These are phyloP conservation scores for Lepus timidus DNA, from an alignment of 2,113 vertebrate species.

Conservation along the genomic window DNA sequence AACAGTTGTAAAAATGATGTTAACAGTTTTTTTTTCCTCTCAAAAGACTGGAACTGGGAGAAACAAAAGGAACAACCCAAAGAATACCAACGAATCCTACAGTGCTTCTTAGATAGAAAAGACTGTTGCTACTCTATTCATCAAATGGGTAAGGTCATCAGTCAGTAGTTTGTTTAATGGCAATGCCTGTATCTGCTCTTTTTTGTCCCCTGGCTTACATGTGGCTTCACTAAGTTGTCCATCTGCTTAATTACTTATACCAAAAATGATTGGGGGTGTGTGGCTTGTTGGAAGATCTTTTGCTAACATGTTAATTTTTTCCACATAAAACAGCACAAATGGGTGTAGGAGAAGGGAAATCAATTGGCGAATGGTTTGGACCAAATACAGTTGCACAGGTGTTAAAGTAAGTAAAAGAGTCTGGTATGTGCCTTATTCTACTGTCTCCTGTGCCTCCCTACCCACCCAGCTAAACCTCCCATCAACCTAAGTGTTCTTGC, in stretches of 20 bases:
- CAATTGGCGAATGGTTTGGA: slow-evolving; percentile 99
- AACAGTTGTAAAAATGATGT: slow-evolving; percentile 45
- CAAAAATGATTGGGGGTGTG: slow-evolving; percentile 50
- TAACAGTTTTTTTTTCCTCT: slow-evolving; percentile 27
- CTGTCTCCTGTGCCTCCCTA: slow-evolving; percentile 25
- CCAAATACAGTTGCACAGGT: slow-evolving; percentile 99
- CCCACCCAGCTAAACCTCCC: slow-evolving; percentile 9
- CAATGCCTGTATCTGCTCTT: neutral
- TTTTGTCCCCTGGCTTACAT: neutral
- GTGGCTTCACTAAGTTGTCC: neutral
- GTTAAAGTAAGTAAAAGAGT: slow-evolving; percentile 94
- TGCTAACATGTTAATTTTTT: slow-evolving; percentile 80
- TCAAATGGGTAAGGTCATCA: slow-evolving; percentile 95
- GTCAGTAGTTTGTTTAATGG: slow-evolving; percentile 14
- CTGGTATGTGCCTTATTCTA: neutral
- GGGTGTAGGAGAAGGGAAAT: slow-evolving; percentile 99
- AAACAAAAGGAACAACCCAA: slow-evolving; percentile 93
- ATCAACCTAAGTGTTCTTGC: slow-evolving; percentile 17
- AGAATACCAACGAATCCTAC: slow-evolving; percentile 96
- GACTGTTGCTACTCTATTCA: slow-evolving; percentile 99
- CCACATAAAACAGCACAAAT: slow-evolving; percentile 94
- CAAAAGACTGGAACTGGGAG: slow-evolving; percentile 96
- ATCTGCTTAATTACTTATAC: slow-evolving; percentile 53
- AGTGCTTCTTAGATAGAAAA: slow-evolving; percentile 98
- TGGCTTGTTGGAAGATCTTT: slow-evolving; percentile 53